A percentile compares a stretch with the other conserved stretches of the same genome.
Evolutionary conservation across 2,888 invertebrate species (phyloP).

Genomic region (Thymelicus sylvestris): DNA sequence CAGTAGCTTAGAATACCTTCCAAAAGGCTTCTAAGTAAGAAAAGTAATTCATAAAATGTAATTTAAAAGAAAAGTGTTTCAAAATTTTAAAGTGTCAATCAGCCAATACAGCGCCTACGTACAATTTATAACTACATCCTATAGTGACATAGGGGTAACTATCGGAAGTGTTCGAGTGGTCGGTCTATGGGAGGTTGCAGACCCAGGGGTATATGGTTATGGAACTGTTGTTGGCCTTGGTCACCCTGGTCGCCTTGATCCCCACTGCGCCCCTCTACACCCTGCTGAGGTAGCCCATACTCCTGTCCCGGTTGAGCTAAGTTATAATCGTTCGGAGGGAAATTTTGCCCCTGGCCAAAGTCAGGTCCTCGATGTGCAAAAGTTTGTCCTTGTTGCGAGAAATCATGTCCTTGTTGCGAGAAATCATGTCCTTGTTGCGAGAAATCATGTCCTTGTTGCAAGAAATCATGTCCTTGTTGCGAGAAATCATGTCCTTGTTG

Average conservation of each 20-base stretch:
- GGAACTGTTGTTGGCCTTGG: slow-evolving; percentile 59
- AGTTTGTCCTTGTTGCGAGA: slow-evolving; percentile 42
- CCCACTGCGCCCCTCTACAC: slow-evolving; percentile 69
- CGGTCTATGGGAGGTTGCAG: slow-evolving; percentile 76
- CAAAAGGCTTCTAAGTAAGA: no score
- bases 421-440: slow-evolving; percentile 45
- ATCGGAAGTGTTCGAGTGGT: slow-evolving; percentile 76
- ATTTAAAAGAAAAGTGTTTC: background rate
- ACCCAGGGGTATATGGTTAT: slow-evolving; percentile 76
- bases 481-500: slow-evolving; percentile 44
- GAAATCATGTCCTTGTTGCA: slow-evolving; percentile 48
- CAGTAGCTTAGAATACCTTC: no score
- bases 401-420: slow-evolving; percentile 43
- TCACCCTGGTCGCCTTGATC: slow-evolving; percentile 60
- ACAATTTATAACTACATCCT: slow-evolving; percentile 30
- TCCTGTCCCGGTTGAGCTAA: slow-evolving; percentile 51
- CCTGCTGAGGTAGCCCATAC: slow-evolving; percentile 67
- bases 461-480: slow-evolving; percentile 50
- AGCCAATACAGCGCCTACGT: slow-evolving; percentile 8
- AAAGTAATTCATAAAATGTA: no score
- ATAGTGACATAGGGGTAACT: slow-evolving; percentile 46
- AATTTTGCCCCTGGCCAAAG: slow-evolving; percentile 49
- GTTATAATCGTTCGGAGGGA: slow-evolving; percentile 48
- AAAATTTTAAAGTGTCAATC: background rate
- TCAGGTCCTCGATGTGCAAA: slow-evolving; percentile 50